Conservation (phyloP, 2,113 vertebrate species). For the rabbit (Oryctolagus cuniculus) region DNA sequence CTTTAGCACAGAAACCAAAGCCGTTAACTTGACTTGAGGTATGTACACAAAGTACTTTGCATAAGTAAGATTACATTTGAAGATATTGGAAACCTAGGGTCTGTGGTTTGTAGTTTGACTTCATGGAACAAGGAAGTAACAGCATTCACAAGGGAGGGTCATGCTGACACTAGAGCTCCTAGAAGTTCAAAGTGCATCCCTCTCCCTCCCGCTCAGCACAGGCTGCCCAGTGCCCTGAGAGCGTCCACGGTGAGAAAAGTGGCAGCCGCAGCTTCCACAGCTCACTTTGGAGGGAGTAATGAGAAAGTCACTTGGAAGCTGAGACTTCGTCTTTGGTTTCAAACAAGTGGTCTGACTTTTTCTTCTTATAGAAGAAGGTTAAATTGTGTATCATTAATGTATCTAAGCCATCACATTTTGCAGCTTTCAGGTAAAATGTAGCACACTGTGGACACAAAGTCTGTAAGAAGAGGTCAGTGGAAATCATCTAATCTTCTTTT, state of each 20-base stretch:
- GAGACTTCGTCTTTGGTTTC: slow-evolving; percentile 70
- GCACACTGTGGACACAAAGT: no score
- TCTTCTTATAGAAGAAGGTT: slow-evolving; percentile 86
- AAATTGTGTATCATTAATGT: slow-evolving; percentile 82
- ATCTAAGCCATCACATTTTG: no score
- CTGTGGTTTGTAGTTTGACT: slow-evolving; percentile 78
- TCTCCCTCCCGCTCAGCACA: slow-evolving; percentile 87
- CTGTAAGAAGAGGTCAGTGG: no score
- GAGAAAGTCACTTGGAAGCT: slow-evolving; percentile 71
- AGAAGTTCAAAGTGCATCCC: slow-evolving; percentile 76
- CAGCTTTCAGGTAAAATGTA: no score
- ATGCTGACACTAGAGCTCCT: slow-evolving; percentile 74
- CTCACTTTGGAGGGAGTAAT: slow-evolving; percentile 75
- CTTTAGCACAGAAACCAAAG: slow-evolving; percentile 82
- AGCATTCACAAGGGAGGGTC: slow-evolving; percentile 74
- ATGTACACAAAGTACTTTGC: slow-evolving; percentile 85
- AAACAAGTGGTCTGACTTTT: slow-evolving; percentile 78
- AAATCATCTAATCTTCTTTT: no score
- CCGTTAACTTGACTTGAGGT: slow-evolving; percentile 82
- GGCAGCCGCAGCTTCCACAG: slow-evolving; percentile 80
- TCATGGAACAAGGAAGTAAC: slow-evolving; percentile 78
- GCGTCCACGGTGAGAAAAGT: slow-evolving; percentile 77
- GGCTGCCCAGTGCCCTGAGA: slow-evolving; percentile 85
- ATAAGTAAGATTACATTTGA: slow-evolving; percentile 80
- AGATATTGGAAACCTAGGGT: slow-evolving; percentile 78